Conservation (phyloP, 2,113 vertebrate genomes). For the Apus apus region DNA sequence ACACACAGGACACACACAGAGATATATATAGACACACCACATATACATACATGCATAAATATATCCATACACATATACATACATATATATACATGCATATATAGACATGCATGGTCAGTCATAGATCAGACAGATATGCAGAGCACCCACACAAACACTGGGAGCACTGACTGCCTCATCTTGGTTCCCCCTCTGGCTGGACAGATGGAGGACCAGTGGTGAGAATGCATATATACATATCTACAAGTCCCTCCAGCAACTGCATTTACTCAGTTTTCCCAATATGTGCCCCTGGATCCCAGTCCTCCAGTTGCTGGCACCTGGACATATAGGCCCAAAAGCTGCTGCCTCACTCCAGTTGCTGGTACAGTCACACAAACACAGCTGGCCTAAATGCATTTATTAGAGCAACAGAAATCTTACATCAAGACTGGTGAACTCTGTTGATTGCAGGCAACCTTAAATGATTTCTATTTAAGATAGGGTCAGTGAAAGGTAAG, state of each 20-base stretch:
- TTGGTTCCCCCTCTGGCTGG: background rate
- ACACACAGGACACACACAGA: background rate
- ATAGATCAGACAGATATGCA: background rate
- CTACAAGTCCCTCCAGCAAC: background rate
- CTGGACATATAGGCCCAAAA: background rate
- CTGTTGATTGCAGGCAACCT: background rate
- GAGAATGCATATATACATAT: background rate
- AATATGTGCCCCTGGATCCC: background rate
- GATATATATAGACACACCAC: background rate
- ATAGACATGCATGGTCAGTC: background rate
- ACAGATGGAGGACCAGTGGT: background rate
- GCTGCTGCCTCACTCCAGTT: background rate
- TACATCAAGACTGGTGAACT: background rate
- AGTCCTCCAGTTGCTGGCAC: background rate
- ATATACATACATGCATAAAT: fast-evolving
- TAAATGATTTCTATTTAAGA: background rate
- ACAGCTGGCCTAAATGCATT: background rate
- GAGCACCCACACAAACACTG: background rate
- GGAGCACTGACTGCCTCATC: background rate
- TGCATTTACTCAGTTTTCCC: background rate
- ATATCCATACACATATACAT: background rate
- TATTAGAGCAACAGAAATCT: background rate
- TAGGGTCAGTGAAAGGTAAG: background rate
- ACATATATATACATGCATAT: background rate
- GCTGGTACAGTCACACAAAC: background rate